Percentiles rank a stretch among this genome's conserved stretches.
phyloP scores from a whole-genome alignment of 2,113 vertebrate genomes.

The Oophaga pumilio region DNA sequence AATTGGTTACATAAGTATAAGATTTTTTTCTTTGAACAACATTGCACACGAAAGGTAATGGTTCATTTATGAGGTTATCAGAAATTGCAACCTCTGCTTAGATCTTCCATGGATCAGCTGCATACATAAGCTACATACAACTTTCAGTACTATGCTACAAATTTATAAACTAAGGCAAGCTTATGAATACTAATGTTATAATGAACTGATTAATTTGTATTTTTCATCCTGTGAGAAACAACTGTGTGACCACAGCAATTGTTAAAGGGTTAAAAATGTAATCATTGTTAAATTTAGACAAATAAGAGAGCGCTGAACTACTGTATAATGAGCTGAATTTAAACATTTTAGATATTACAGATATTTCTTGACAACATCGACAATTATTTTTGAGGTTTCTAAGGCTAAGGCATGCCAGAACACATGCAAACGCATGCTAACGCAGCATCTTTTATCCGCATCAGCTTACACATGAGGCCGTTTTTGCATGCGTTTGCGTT shows the following conservation, averaged over 20 bases:
- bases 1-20: slow-evolving; percentile 1
- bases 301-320: not conserved
- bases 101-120: not conserved
- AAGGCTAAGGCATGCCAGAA: too few species aligned
- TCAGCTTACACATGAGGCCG: too few species aligned
- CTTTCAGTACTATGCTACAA: not conserved
- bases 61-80: not conserved
- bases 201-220: not conserved
- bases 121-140: not conserved
- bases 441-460: too few species aligned
- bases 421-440: too few species aligned
- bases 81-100: not conserved
- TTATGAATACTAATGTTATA: not conserved
- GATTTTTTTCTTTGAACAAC: slow-evolving; percentile 12
- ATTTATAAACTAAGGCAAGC: not conserved
- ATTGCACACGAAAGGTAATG: not conserved
- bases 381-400: too few species aligned
- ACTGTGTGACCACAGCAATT: too few species aligned
- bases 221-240: too few species aligned
- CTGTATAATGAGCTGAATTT: not conserved
- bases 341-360: too few species aligned
- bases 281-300: not conserved
- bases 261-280: too few species aligned
- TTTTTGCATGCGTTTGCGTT: too few species aligned
- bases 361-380: too few species aligned